Conservation (phyloP, 2,113 vertebrate species). For the Brachyhypopomus occidentalis region DNA sequence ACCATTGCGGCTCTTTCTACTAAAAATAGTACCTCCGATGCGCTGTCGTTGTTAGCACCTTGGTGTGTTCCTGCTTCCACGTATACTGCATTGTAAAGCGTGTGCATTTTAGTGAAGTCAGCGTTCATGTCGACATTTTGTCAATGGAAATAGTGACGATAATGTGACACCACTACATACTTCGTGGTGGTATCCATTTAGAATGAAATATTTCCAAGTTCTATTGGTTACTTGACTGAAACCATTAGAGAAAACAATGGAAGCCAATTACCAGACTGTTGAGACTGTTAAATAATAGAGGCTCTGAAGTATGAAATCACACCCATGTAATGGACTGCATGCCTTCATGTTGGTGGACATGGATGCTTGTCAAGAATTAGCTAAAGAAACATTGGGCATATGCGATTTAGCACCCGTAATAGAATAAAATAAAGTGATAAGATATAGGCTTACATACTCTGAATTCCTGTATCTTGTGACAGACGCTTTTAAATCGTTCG, state of each 20-base stretch:
- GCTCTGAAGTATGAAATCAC: conserved; percentile 3
- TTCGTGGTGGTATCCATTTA: background rate
- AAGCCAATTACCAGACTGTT: background rate
- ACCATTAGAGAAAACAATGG: background rate
- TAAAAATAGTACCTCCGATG: conserved; percentile 15
- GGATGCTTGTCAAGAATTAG: background rate
- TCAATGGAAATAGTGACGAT: background rate
- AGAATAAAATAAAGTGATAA: background rate
- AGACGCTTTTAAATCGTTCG: no score
- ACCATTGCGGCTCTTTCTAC: conserved; percentile 33
- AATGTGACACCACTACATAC: conserved; percentile 6
- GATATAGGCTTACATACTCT: background rate
- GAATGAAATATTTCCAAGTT: background rate
- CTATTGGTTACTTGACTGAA: background rate
- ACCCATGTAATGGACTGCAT: background rate
- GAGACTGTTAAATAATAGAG: background rate
- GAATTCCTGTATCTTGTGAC: background rate
- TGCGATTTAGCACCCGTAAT: background rate
- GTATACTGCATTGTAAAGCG: background rate
- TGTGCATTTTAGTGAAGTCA: conserved; percentile 16
- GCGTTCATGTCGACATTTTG: background rate
- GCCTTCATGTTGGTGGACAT: background rate
- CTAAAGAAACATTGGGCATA: background rate
- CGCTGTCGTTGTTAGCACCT: conserved; percentile 10
- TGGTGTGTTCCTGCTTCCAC: background rate